Base-by-base conservation (phyloP, 2,888 invertebrate genomes). In the Parapristionchus giblindavisi region DNA sequence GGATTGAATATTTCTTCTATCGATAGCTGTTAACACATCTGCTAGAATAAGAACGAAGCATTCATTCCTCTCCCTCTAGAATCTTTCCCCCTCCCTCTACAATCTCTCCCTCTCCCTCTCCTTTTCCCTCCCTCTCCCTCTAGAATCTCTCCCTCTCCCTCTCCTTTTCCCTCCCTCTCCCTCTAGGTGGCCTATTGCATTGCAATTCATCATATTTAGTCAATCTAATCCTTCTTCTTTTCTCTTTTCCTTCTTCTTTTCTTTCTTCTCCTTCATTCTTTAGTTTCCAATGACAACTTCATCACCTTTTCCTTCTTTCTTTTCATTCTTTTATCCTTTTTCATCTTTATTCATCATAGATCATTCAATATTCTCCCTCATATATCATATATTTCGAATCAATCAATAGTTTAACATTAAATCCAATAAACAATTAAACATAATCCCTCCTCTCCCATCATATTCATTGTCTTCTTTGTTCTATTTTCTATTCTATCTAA, bases 1-100 rank as follows among this genome's bases (percentile, higher is more conserved):
- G 36, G 38, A 61, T 61, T 38, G 38, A 61, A 61, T 34, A 38
- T 38, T 61, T 61, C 61, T 61, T 61, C 24, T 61, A n/a, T n/a
- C 24, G 27, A 58, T 29, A 58, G 11, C 61, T 17, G 17, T 11
- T 34, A n/a, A 11, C 38, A 27, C 21, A n/a, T 34, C 24, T 24
- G 38, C 24, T 58, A 29, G 29, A 32, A 32, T 56, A n/a, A 56
- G 8, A 24, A 29, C 8, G 58, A 58, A 14, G 5, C 17, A 58
- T n/a, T 58, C 1, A 32, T n/a, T 58, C 17, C 58, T 29, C 48
- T 32, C 32, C 66, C 32, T 32, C 17, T 43, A 29, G 43, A 17
- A 6, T 43, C 32, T 21, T 24, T 66, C 66, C 48, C 66, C 48
- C 66, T 51, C 56, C 48, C 32, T 66, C 66, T 66, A 14, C 48